Percentiles rank a stretch among this genome's conserved stretches.
Conservation (phyloP, 2,888 invertebrate genomes). For the Oscheius sp. region DNA sequence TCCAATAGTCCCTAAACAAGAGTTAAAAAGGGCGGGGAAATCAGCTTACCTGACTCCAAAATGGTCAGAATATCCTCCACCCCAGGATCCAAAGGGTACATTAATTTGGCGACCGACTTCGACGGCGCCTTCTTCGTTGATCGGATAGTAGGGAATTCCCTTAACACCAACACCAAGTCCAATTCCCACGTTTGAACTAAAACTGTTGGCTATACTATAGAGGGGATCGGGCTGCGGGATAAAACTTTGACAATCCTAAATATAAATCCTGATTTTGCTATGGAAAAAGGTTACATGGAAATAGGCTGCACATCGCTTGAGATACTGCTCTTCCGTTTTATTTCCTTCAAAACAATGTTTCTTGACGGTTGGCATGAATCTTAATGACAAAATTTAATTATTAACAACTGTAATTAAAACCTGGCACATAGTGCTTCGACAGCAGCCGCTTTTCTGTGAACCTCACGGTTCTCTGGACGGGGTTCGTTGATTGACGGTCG, state of each 20-base stretch:
- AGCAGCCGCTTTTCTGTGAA: conserved; percentile 33
- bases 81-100: conserved; percentile 69
- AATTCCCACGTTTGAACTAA: conserved; percentile 54
- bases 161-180: conserved; percentile 30
- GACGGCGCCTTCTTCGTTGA: conserved; percentile 68
- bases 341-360: conserved; percentile 50
- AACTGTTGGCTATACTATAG: conserved; percentile 61
- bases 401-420: not conserved
- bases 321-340: conserved; percentile 54
- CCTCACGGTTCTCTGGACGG: conserved; percentile 32
- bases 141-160: conserved; percentile 69
- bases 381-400: not conserved
- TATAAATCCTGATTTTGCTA: not conserved
- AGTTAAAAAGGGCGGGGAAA: not conserved
- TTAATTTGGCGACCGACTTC: conserved; percentile 61
- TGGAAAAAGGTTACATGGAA: conserved; percentile 50
- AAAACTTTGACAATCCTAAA: conserved; percentile 60
- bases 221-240: conserved; percentile 62
- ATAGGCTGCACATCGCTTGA: conserved; percentile 60
- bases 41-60: conserved; percentile 56
- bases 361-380: conserved; percentile 55
- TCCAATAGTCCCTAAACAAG: conserved; percentile 66
- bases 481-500: conserved; percentile 30
- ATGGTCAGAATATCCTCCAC: conserved; percentile 66
- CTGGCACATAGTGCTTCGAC: conserved; percentile 35